These are phyloP conservation scores for Drosophila erecta DNA, from an alignment of 1,140 invertebrate species.

Conservation along the genomic window DNA sequence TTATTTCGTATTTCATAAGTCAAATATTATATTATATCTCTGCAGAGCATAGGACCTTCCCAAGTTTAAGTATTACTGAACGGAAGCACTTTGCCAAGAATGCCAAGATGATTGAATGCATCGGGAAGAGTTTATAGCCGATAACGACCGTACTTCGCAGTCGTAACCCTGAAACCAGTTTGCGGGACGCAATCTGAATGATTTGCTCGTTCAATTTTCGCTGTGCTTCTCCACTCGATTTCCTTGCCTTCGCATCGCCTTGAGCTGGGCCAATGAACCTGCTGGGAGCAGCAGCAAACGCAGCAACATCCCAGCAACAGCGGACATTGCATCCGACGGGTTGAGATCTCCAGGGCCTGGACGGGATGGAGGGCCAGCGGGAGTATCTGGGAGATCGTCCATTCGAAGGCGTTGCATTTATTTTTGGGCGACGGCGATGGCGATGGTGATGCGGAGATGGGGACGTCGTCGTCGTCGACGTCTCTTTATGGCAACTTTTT, in stretches of 20 bases:
- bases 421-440: conserved; percentile 71
- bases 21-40: too few relatives aligned
- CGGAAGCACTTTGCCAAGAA: background rate
- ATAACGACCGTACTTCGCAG: conserved; percentile 12
- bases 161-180: conserved; percentile 33
- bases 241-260: conserved; percentile 55
- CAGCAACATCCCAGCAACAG: conserved; percentile 38
- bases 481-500: conserved; percentile 79
- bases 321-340: conserved; percentile 23
- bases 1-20: background rate
- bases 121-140: too few relatives aligned
- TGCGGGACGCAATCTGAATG: conserved; percentile 39
- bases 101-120: background rate
- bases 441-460: conserved; percentile 34
- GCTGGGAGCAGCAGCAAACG: conserved; percentile 39
- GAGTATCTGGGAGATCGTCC: conserved; percentile 49
- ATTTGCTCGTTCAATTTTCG: conserved; percentile 25
- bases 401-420: conserved; percentile 68
- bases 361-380: conserved; percentile 17
- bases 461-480: conserved; percentile 30
- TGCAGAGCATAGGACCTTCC: too few relatives aligned
- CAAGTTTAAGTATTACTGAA: background rate
- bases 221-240: conserved; percentile 46
- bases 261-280: conserved; percentile 65
- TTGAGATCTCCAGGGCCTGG: conserved; percentile 41